Base-by-base conservation (phyloP, 2,888 invertebrate genomes). In the Ormyrus labotus region DNA sequence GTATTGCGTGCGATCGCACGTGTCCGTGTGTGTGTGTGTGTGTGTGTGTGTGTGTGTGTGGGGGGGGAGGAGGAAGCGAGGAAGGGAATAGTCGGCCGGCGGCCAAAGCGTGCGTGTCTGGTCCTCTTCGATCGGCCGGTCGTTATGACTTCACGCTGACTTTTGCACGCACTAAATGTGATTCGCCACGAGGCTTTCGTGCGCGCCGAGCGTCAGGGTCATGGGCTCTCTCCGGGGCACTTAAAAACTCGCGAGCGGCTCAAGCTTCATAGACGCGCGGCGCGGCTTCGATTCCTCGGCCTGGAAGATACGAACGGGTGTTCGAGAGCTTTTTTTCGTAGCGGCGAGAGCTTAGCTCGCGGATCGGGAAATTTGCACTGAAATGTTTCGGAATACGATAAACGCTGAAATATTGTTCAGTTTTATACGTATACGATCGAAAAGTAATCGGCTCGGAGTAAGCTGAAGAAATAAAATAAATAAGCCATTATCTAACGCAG, bases 121-220 rank as follows among this genome's bases (percentile, higher is more conserved):
- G 84, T 84, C 80, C 82, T 72, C 78, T 78, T 83, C 83, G 82
- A 82, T 83, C 84, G 85, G 86, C 87, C 84, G 87, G 85, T 89
- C 87, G 88, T 89, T 89, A 89, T 86, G 87, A 86, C 89, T 89
- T 89, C 87, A 88, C 89, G 88, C 89, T 89, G 88, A 85, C 87
- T 89, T 86, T 87, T 85, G 87, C 87, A 87, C 86, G 86, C 86
- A 83, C 85, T 85, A 85, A 84, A 85, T 81, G 84, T 82, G 83
- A 83, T 84, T 83, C 82, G 87, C 87, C 86, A 86, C 86, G 85
- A 87, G 87, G 89, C 88, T 85, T 87, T 87, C 89, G 87, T 88
- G 89, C 89, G 64, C 51, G 64, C 51, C 45, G 60, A 64, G 67
- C 48, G 10, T 8, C 19, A 9, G 19, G 13, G 61, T 45, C 11